A percentile compares a stretch with the other conserved stretches of the same genome.
These are phyloP conservation scores for Diplodus sargus DNA, from an alignment of 2,797 vertebrate genomes.

Conservation along the genomic window DNA sequence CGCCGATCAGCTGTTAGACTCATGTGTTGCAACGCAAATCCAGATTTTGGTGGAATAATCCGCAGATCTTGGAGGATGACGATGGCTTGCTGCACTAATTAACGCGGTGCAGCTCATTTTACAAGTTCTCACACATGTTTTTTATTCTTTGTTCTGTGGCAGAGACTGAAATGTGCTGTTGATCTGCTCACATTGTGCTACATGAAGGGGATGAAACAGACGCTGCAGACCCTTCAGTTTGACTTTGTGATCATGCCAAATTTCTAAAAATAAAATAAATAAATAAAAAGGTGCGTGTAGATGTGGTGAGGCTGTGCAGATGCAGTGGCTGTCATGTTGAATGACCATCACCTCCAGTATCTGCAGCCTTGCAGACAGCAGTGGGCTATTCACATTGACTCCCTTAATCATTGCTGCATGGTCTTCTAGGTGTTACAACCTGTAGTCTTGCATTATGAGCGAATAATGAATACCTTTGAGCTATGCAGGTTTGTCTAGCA, in stretches of 20 bases:
- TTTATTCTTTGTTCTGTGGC: not conserved
- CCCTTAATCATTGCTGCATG: too few relatives aligned
- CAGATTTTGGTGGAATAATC: slow-evolving; percentile 49
- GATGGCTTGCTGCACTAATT: slow-evolving; percentile 9
- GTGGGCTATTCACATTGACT: too few relatives aligned
- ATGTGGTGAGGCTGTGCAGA: not conserved
- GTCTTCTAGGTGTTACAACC: not conserved
- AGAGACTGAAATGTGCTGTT: not conserved
- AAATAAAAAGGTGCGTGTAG: slow-evolving; percentile 2
- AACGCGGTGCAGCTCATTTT: not conserved
- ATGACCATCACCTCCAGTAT: not conserved
- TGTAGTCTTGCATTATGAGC: not conserved
- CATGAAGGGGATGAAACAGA: not conserved
- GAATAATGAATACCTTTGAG: too few relatives aligned
- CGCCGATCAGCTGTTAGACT: slow-evolving; percentile 66
- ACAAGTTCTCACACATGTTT: not conserved
- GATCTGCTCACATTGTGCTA: not conserved
- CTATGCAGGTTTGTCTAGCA: not conserved
- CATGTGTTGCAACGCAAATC: slow-evolving; percentile 61
- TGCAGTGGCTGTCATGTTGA: not conserved
- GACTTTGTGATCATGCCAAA: not conserved
- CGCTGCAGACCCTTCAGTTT: not conserved
- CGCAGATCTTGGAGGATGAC: slow-evolving; percentile 4
- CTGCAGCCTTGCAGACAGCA: not conserved
- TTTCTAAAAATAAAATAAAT: too few relatives aligned